These are phyloP conservation scores for Orchesellides sinensis DNA, from an alignment of 2,888 invertebrate species.

Conservation along the genomic window DNA sequence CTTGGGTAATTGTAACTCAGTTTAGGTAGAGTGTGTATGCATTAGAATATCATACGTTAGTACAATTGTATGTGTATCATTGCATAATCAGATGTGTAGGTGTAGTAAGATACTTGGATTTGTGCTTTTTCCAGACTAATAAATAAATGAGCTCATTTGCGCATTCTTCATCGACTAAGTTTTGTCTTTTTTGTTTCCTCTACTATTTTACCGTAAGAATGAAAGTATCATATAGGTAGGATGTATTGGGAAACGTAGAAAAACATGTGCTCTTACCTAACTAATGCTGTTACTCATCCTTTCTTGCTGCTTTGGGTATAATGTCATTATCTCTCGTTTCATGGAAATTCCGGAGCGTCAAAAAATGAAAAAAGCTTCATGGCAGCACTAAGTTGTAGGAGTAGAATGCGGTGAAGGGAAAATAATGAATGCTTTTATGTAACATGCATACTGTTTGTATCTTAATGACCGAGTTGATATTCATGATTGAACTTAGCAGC, in stretches of 20 bases:
- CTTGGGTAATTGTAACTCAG: neutral
- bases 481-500: neutral
- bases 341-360: conserved; percentile 40
- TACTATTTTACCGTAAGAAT: neutral
- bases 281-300: neutral
- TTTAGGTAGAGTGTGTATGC: too few species aligned
- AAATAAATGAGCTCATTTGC: conserved; percentile 69
- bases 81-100: conserved; percentile 20
- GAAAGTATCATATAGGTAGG: neutral
- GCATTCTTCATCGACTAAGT: conserved; percentile 60
- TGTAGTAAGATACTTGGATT: conserved; percentile 40
- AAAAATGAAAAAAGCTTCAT: too few species aligned
- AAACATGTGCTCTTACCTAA: neutral
- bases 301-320: conserved; percentile 26
- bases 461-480: conserved; percentile 32
- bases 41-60: neutral
- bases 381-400: neutral
- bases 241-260: neutral
- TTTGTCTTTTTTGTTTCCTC: conserved; percentile 9
- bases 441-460: conserved; percentile 7
- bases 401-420: conserved; percentile 2
- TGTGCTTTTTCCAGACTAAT: conserved; percentile 61
- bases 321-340: conserved; percentile 55
- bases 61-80: too few species aligned
- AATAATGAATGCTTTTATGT: conserved; percentile 44